A percentile compares a stretch with the other conserved stretches of the same genome.
Conservation (phyloP, 2,113 vertebrate genomes). For the Glaucidium brasilianum region DNA sequence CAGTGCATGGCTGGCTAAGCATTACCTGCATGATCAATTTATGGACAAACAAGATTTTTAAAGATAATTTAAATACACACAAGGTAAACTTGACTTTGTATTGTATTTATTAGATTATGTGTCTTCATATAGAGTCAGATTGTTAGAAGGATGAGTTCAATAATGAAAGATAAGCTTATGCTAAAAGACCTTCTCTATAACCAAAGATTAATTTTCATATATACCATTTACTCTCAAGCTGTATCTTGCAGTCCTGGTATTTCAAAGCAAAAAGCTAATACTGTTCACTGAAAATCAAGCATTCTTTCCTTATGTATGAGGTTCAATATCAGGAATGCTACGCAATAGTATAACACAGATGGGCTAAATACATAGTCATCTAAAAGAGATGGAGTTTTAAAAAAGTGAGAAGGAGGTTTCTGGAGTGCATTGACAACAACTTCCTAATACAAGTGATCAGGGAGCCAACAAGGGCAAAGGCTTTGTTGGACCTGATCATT, state of each 20-base stretch:
- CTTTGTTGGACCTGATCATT: not conserved
- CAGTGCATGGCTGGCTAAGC: not conserved
- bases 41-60: not conserved
- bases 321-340: not conserved
- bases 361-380: not conserved
- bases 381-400: not conserved
- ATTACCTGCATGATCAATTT: not conserved
- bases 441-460: not conserved
- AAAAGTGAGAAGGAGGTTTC: not conserved
- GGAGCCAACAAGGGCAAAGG: not conserved
- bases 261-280: not conserved
- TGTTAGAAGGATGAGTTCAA: not conserved
- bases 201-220: not conserved
- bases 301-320: not conserved
- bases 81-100: not conserved
- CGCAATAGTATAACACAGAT: not conserved
- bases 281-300: not conserved
- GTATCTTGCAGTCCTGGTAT: not conserved
- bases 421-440: not conserved
- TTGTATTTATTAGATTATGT: not conserved
- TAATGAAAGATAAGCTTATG: not conserved
- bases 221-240: not conserved
- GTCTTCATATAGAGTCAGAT: not conserved
- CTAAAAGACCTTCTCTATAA: not conserved
- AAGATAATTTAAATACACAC: not conserved